phyloP scores from a whole-genome alignment of 1,140 invertebrate genomes.

The Rhopalosiphum padi region DNA sequence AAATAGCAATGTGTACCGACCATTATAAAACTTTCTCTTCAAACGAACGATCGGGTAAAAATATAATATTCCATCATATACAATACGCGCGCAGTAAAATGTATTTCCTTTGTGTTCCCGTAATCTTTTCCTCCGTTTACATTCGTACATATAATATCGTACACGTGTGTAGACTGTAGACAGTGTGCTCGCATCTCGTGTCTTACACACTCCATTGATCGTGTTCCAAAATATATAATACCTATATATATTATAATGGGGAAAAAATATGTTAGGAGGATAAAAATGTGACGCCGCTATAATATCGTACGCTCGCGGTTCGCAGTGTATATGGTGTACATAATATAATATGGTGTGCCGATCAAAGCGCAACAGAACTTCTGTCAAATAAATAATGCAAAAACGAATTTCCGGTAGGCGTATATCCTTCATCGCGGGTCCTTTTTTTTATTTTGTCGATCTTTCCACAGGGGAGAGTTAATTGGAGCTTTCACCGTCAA shows the following conservation, averaged over 20 bases:
- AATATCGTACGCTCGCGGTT: not conserved
- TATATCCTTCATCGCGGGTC: too few species aligned
- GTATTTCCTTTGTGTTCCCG: not conserved
- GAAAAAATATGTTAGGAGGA: not conserved
- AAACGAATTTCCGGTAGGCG: not conserved
- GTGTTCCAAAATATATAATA: not conserved
- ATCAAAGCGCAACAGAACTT: not conserved
- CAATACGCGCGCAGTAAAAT: not conserved
- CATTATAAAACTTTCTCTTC: constrained; percentile 27
- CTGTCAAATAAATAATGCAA: not conserved
- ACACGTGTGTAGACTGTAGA: not conserved
- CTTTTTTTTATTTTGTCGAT: too few species aligned
- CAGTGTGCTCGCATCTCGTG: not conserved
- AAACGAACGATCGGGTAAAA: constrained; percentile 10
- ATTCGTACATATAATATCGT: not conserved
- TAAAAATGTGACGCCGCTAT: not conserved
- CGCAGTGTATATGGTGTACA: not conserved
- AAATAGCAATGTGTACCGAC: not conserved
- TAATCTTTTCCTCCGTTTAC: not conserved
- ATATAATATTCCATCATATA: not conserved
- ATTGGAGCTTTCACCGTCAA: too few species aligned
- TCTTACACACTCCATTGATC: not conserved
- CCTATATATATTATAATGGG: not conserved
- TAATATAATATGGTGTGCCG: not conserved
- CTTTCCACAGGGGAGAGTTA: too few species aligned